Evolutionary conservation across 2,888 invertebrate species (phyloP).

Genomic region (Camponotus fellah): DNA sequence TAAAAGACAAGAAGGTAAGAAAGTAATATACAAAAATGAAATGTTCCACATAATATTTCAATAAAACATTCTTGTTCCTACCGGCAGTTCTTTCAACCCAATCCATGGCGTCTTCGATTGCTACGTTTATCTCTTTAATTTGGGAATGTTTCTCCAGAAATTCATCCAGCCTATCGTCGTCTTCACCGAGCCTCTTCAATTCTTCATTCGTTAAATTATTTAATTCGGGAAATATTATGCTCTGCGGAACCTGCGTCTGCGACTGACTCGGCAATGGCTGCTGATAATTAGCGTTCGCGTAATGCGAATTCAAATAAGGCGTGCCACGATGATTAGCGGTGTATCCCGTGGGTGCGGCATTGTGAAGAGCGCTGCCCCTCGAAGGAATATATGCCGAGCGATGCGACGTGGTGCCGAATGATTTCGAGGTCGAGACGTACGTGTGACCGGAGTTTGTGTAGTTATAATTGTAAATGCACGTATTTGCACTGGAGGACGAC

Average conservation of each 20-base stretch:
- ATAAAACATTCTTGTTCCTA: constrained; percentile 81
- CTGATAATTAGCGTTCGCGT: constrained; percentile 79
- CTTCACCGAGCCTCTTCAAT: constrained; percentile 90
- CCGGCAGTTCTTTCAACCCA: constrained; percentile 91
- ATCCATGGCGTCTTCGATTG: constrained; percentile 91
- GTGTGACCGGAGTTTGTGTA: constrained; percentile 79
- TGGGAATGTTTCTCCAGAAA: constrained; percentile 91
- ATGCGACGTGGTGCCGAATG: constrained; percentile 74
- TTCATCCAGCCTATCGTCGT: constrained; percentile 91
- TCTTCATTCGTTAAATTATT: constrained; percentile 88
- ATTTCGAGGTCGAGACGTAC: constrained; percentile 71
- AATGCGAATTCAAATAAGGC: constrained; percentile 80
- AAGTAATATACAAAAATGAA: neutral
- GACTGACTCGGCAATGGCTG: constrained; percentile 72
- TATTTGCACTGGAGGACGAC: constrained; percentile 80
- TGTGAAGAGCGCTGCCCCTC: constrained; percentile 71
- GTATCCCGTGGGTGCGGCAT: constrained; percentile 75
- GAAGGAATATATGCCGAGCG: constrained; percentile 74
- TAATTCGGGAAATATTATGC: constrained; percentile 86
- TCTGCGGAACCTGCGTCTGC: constrained; percentile 76
- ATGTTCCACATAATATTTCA: neutral
- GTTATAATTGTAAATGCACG: constrained; percentile 81
- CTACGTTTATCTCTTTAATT: constrained; percentile 90
- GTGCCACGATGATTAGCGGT: constrained; percentile 79
- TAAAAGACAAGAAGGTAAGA: neutral